Conservation (phyloP, 2,113 vertebrate species). For the Hemicordylus capensis region DNA sequence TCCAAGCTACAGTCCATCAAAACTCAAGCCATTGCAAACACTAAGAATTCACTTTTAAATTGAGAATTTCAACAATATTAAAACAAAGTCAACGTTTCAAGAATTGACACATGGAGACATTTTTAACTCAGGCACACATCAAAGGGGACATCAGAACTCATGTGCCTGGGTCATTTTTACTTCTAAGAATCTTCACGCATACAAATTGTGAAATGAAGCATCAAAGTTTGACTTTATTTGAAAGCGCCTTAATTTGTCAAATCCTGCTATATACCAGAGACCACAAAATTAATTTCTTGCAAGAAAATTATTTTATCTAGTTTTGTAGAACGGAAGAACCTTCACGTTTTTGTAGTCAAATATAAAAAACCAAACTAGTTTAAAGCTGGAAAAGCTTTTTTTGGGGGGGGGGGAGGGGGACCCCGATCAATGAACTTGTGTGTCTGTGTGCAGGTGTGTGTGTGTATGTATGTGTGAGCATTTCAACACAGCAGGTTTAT, state of each 20-base stretch:
- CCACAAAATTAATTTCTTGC: constrained; percentile 71
- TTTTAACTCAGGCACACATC: constrained; percentile 63
- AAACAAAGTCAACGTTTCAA: constrained; percentile 70
- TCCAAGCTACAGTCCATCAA: constrained; percentile 66
- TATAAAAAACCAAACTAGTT: constrained; percentile 73
- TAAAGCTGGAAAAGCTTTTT: constrained; percentile 75
- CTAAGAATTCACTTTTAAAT: constrained; percentile 69
- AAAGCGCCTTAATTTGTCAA: constrained; percentile 75
- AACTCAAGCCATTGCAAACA: constrained; percentile 71
- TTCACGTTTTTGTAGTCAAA: constrained; percentile 71
- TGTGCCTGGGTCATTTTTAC: constrained; percentile 58
- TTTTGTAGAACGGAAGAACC: constrained; percentile 71
- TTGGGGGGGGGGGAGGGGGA: constrained; percentile 61
- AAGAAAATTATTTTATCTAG: constrained; percentile 61
- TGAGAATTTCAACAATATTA: constrained; percentile 71
- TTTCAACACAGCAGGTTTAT: constrained; percentile 77
- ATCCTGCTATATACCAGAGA: constrained; percentile 73
- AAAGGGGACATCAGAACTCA: constrained; percentile 42
- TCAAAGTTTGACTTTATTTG: constrained; percentile 64
- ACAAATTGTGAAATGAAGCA: constrained; percentile 70
- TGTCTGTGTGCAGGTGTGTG: too few relatives aligned
- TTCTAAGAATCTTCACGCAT: constrained; percentile 70
- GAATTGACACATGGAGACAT: constrained; percentile 62
- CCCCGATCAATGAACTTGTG: constrained; percentile 53
- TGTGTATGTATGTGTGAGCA: not conserved